Base-by-base conservation (phyloP, 92 coral and sea anemone genomes). In the Bergia sp. region DNA sequence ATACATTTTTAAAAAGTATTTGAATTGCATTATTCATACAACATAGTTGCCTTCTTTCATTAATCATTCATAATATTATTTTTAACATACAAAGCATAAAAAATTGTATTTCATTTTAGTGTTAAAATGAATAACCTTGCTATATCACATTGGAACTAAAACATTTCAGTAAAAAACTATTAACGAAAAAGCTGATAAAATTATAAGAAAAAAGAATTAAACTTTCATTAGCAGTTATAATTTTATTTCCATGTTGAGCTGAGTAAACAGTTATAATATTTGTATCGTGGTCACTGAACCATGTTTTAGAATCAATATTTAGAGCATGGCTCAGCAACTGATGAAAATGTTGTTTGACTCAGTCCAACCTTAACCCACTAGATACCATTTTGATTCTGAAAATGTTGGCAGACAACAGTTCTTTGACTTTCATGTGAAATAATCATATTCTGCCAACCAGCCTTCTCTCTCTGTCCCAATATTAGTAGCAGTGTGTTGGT, bases 21-120 rank as follows among this genome's bases (percentile, higher is more conserved):
- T 84, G 79, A 69, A 69, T 69, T 84, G 79, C 61, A 84, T 84
- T 44, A 84, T 84, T 47, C 65, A 69, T 71, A 44, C 16, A 11
- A 21, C 72, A 71, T 71, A n/a, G 40, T 71, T 61, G 43, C 36
- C 85, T 72, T 38, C 36, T 73, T 29, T 84, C 41, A 84, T 84
- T 42, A 84, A 84, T 69, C 55, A 84, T 84, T 84, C 75, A 84
- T 84, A 45, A 84, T 74, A 45, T 29, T 29, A 29, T 13, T 16
- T 44, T 45, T 39, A 76, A 76, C 58, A 81, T 38, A 81, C 49
- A 57, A 55, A 39, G 71, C 45, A 49, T 37, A 69, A 79, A 29
- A 29, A 29, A 79, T 29, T 82, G 76, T 82, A 37, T 53, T 69
- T 79, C 41, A 84, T 84, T 69, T 69, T 40, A 84, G 87, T 29